Conservation (phyloP, 2,888 invertebrate genomes). For the Eutolmus rufibarbis region DNA sequence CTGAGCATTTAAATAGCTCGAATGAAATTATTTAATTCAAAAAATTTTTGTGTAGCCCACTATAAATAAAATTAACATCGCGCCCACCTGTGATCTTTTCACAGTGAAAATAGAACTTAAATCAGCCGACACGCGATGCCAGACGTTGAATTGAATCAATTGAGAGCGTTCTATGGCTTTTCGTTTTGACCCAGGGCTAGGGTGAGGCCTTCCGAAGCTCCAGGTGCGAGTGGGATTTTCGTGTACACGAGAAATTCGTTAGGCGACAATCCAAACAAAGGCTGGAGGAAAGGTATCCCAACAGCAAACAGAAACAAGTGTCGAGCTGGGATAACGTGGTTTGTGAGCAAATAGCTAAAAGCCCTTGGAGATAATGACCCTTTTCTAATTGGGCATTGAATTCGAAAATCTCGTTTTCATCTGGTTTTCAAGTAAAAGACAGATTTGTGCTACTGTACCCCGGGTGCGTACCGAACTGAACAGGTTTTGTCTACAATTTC, state of each 20-base stretch:
- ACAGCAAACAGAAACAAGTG: not conserved
- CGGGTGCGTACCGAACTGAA: not conserved
- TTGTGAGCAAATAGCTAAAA: not conserved
- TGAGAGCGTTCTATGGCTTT: not conserved
- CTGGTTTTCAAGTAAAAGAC: not conserved
- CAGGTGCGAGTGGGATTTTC: not conserved
- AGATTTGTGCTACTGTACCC: not conserved
- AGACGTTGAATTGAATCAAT: not conserved
- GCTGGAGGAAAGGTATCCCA: not conserved
- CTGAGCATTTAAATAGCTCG: not conserved
- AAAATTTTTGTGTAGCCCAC: not conserved
- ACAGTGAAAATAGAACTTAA: not conserved
- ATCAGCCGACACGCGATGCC: not conserved
- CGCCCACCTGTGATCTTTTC: not conserved
- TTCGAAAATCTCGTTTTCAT: not conserved
- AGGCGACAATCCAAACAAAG: not conserved
- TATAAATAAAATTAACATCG: not conserved
- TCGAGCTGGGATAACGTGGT: not conserved
- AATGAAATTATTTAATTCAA: not conserved
- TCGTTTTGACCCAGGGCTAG: not conserved
- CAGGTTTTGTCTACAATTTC: not conserved
- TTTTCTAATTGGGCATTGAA: not conserved
- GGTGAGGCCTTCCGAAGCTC: not conserved
- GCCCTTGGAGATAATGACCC: not conserved
- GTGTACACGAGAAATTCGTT: not conserved